Evolutionary conservation across 2,797 vertebrate genomes (phyloP), one percentile per base, ranked within the genome.

Genomic region (Hyperoplus immaculatus): DNA sequence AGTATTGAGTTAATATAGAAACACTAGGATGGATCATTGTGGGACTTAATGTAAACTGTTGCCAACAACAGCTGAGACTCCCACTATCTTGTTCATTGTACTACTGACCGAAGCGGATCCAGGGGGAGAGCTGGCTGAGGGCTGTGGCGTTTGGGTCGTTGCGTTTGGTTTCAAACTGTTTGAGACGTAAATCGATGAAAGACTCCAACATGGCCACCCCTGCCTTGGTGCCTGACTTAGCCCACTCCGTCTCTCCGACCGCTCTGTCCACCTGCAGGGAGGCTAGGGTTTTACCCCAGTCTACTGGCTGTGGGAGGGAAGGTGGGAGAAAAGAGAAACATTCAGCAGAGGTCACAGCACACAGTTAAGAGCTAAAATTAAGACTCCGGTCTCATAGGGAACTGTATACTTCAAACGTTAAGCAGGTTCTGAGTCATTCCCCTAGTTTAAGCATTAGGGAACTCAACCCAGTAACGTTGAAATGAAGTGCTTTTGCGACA

Each of bases 91-190:
- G 41, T 10, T 29, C 9, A 12, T 11, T 4, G 4, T 12, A 2
- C 13, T 0, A 94, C 96, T 94, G 53, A 97, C 97, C 97, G 0
- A 96, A 96, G 77, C 96, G 96, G 77, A 98, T 94, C 97, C 97
- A 98, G 0, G 97, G 97, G 0, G 97, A 98, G 36, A 98, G 94
- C 84, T 97, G 96, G 90, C 97, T 98, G 78, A 97, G 94, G 0
- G 96, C 97, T 0, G 70, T 67, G 6, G 70, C 88, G 76, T 97
- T 98, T 0, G 97, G 97, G 81, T 98, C 87, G 0, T 98, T 98
- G 38, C 97, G 93, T 4, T 95, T 86, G 0, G 91, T 83, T 54
- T 88, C 75, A 1, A 97, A 98, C 63, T 85, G 65, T 65, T 94
- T 94, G 8, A 97, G 94, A 1, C 96, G 93, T 8, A 92, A 73